Conservation (phyloP, 2,113 vertebrate species). For the Odobenus rosmarus region DNA sequence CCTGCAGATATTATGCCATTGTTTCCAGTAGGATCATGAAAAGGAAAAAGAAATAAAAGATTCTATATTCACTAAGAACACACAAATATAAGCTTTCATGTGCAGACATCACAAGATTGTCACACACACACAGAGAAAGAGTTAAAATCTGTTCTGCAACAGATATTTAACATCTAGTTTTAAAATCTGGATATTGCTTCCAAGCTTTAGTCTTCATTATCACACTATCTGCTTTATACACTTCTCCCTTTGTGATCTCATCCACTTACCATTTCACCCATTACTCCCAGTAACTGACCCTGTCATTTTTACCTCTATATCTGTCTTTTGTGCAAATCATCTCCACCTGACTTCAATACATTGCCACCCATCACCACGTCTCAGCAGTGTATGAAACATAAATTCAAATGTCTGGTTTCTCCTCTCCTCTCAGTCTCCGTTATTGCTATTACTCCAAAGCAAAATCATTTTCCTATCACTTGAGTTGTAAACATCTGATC, state of each 20-base stretch:
- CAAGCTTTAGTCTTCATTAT: neutral
- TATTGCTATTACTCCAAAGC: neutral
- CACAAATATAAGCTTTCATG: neutral
- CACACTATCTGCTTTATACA: neutral
- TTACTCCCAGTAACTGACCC: neutral
- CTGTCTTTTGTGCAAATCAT: conserved; percentile 6
- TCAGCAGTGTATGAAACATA: neutral
- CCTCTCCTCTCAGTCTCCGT: neutral
- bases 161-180: neutral
- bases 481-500: neutral
- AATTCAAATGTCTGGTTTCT: neutral
- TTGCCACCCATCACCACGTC: neutral
- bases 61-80: neutral
- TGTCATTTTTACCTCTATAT: neutral
- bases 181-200: neutral
- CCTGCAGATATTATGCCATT: conserved; percentile 3
- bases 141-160: neutral
- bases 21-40: conserved; percentile 40
- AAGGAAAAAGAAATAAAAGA: conserved; percentile 20
- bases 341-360: neutral
- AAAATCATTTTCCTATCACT: neutral
- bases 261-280: conserved; percentile 9
- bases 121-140: neutral
- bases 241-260: neutral
- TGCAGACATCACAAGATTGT: neutral